Conservation (phyloP, 2,797 vertebrate genomes). For the Pogonophryne albipinna region DNA sequence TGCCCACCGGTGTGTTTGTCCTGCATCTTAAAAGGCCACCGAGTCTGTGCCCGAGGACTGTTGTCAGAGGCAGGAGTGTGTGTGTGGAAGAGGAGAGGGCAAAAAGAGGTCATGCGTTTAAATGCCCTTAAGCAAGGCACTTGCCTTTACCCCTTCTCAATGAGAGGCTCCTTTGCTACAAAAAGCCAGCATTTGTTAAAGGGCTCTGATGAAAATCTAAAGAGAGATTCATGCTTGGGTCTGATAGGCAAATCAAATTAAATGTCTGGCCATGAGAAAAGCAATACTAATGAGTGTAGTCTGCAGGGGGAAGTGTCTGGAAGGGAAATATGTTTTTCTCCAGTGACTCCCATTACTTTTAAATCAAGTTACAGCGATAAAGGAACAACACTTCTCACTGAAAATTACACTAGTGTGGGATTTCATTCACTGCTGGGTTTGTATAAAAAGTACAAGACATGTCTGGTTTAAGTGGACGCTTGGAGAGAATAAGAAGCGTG, state of each 20-base stretch:
- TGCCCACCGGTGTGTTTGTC: constrained; percentile 59
- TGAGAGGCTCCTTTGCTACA: constrained; percentile 56
- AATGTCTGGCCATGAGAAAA: constrained; percentile 51
- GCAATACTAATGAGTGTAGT: constrained; percentile 44
- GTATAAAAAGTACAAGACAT: not conserved
- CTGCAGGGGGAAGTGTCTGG: not conserved
- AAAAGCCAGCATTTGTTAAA: constrained; percentile 44
- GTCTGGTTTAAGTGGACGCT: constrained; percentile 23
- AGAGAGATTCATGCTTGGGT: constrained; percentile 51
- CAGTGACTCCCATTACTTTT: constrained; percentile 21
- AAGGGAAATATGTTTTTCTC: constrained; percentile 18
- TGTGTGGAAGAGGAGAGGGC: constrained; percentile 62
- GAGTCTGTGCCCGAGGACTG: constrained; percentile 66
- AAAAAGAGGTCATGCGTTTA: constrained; percentile 78
- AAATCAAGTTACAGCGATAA: constrained; percentile 27
- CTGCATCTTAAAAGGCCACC: constrained; percentile 56
- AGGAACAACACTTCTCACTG: constrained; percentile 10
- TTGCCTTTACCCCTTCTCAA: constrained; percentile 69
- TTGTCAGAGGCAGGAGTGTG: constrained; percentile 58
- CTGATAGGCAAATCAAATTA: constrained; percentile 71
- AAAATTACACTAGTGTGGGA: not conserved
- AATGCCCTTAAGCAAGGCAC: constrained; percentile 81
- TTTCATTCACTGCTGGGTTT: not conserved
- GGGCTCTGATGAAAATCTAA: constrained; percentile 29
- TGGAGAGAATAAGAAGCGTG: constrained; percentile 15